Base-by-base conservation (phyloP, 2,888 invertebrate species). In the Sylvicola fuscatus region DNA sequence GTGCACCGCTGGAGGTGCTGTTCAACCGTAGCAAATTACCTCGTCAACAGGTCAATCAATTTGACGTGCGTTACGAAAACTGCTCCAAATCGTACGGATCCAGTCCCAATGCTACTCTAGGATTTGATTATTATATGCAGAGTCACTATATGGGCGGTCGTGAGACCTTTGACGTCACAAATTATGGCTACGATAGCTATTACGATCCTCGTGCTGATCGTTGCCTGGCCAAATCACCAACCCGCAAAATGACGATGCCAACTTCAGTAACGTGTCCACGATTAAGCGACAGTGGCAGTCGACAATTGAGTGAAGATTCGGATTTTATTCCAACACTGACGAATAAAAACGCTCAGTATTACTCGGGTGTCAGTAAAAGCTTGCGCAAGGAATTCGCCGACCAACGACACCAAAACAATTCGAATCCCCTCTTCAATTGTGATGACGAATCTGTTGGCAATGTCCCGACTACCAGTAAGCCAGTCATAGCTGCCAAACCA, bases 1-100 rank as follows among this genome's bases (percentile, higher is more conserved):
- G 79, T 37, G 81, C 80, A 1, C 81, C 81, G 0, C 51, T 81
- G 27, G 81, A 80, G 53, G 70, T 73, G 51, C 52, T 78, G 1
- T 76, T 77, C 40, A 69, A 69, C 47, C 36, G 36, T 27, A 65
- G 65, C 1, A 60, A 69, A 3, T 51, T 54, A 29, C 7, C 39
- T 62, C 61, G 43, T 64, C 63, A 44, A 66, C 66, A 32, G 63
- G 64, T 37, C 49, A 29, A 29, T 29, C 29, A 6, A 7, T 13
- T 13, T 29, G 29, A 29, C n/a, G 14, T 13, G 4, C n/a, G 14
- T 6, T 29, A 29, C n/a, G 29, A 29, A 4, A 13, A 13, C 11
- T 13, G 62, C 1, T 68, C 71, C 0, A 71, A 71, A 51, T 70
- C 70, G 26, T 71, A 71, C 36, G 71, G 71, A 0, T 70, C 68